Evolutionary conservation across 2,888 invertebrate species (phyloP).

Genomic region (Megaustenia siamemsis): DNA sequence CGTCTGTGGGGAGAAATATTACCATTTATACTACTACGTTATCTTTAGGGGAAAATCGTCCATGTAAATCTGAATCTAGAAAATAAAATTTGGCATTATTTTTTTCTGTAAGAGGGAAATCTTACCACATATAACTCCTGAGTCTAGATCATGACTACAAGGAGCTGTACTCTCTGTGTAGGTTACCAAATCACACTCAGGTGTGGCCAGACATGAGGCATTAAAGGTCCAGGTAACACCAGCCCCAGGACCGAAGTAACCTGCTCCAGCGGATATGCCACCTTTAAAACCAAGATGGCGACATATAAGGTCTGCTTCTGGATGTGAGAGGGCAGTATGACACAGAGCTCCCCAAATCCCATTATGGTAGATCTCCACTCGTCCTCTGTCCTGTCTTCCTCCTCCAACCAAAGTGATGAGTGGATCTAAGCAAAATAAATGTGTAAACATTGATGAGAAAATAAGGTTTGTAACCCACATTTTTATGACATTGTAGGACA

Average conservation of each 20-base stretch:
- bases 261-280: constrained; percentile 68
- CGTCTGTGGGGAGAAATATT: too few species aligned
- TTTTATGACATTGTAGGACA: too few species aligned
- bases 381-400: constrained; percentile 65
- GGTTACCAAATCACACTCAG: constrained; percentile 61
- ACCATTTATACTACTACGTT: too few species aligned
- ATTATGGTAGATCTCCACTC: constrained; percentile 72
- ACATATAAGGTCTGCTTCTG: constrained; percentile 72
- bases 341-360: constrained; percentile 74
- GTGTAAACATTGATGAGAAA: too few species aligned
- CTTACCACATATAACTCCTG: constrained; percentile 73
- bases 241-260: constrained; percentile 66
- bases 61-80: too few species aligned
- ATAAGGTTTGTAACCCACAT: too few species aligned
- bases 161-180: constrained; percentile 47
- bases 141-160: constrained; percentile 65
- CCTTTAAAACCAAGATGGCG: constrained; percentile 70
- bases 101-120: not conserved
- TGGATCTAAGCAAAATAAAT: constrained; percentile 63
- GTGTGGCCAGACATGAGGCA: constrained; percentile 66
- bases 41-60: too few species aligned
- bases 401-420: constrained; percentile 71
- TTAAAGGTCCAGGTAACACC: constrained; percentile 69
- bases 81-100: too few species aligned
- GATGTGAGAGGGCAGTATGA: constrained; percentile 63